Base-by-base conservation (phyloP, 2,888 invertebrate genomes). In the Drosophila imparisetae region DNA sequence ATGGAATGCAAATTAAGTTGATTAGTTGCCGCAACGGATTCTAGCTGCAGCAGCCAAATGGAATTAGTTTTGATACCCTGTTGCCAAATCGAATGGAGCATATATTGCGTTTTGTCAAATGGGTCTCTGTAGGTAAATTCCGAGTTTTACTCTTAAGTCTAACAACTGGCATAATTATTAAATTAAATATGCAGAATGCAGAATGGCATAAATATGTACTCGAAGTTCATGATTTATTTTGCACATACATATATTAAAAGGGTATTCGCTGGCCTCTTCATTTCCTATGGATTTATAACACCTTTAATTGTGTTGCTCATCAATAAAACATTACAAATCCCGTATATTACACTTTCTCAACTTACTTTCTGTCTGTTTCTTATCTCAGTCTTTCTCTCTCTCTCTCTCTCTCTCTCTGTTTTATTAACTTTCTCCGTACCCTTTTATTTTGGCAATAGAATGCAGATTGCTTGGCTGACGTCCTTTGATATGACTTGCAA, bases 401-500 rank as follows among this genome's bases (percentile, higher is more conserved):
- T 27, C 7, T 27, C 18, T 29, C 13, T 13, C 24, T 15, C 10
- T 49, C 18, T 10, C 4, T 32, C 10, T 45, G 6, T 45, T 24
- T 21, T 24, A 45, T 45, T 45, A 15, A 45, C 18, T 27, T 54
- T 4, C 10, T 36, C 6, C 11, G 10, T n/a, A 18, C 7, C 5
- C 50, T 38, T 24, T 59, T 53, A 49, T 54, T 66, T 65, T 64
- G 64, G 64, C 61, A 69, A 63, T 60, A 75, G 71, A 75, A 80
- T 76, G 72, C 62, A 78, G 72, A 78, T 72, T 67, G 81, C 59
- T 72, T 64, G 57, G 53, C 65, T 78, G 78, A 76, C 81, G 77
- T 80, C 72, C 72, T 61, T 72, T 72, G 66, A 76, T 80, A 65
- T 72, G 77, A 80, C 77, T 78, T 78, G 78, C 78, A 78, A 78